These are phyloP conservation scores for Arrhamphus sclerolepis DNA, from an alignment of 2,797 vertebrate genomes.

Conservation along the genomic window DNA sequence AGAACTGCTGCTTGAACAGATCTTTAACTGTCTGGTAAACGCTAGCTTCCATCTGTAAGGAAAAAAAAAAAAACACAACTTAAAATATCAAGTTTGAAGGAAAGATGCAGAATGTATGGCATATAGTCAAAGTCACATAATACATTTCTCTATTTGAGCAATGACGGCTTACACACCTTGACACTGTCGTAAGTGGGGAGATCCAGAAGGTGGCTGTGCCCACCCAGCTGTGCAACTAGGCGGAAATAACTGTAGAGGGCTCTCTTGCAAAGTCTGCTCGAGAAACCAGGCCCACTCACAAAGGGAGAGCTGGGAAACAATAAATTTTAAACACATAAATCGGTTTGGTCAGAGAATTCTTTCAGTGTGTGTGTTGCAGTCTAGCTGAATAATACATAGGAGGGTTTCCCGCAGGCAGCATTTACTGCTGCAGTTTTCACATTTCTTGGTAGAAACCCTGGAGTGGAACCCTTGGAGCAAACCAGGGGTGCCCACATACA, in stretches of 20 bases:
- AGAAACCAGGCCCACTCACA: slow-evolving; percentile 71
- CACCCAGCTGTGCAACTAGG: slow-evolving; percentile 56
- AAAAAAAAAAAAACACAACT: slow-evolving; percentile 22
- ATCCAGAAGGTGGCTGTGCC: slow-evolving; percentile 63
- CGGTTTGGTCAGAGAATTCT: neutral
- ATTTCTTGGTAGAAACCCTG: slow-evolving; percentile 20
- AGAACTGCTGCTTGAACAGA: slow-evolving; percentile 69
- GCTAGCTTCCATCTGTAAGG: slow-evolving; percentile 53
- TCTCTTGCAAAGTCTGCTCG: slow-evolving; percentile 83
- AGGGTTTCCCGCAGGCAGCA: slow-evolving; percentile 12
- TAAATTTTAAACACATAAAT: neutral
- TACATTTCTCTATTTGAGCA: neutral
- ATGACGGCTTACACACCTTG: slow-evolving; percentile 66
- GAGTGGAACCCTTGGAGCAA: slow-evolving; percentile 4
- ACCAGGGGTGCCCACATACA: neutral
- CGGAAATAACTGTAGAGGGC: slow-evolving; percentile 78
- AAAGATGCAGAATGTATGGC: too few species aligned
- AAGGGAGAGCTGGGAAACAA: slow-evolving; percentile 74
- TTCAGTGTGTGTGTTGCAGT: slow-evolving; percentile 11
- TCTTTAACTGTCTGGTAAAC: slow-evolving; percentile 73
- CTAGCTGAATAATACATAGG: slow-evolving; percentile 3
- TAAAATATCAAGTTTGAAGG: too few species aligned
- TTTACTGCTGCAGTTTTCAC: slow-evolving; percentile 14
- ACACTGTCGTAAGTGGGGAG: slow-evolving; percentile 72
- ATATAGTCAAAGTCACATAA: too few species aligned